Evolutionary conservation across 2,113 vertebrate species (phyloP).

Genomic region (Neodon shergylaensis): DNA sequence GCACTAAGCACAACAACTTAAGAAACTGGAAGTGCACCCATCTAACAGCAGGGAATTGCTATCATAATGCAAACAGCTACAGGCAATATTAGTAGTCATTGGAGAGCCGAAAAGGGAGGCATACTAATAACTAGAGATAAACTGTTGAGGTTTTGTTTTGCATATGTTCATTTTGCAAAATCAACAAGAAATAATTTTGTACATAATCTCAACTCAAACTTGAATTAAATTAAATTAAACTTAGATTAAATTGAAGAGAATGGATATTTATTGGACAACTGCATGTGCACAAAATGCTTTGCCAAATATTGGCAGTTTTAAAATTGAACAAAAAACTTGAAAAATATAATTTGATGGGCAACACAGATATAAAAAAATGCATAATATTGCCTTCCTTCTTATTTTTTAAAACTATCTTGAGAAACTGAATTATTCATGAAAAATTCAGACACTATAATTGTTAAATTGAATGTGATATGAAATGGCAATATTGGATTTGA

Average conservation of each 20-base stretch:
- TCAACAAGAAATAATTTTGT: not conserved
- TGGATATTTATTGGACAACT: not conserved
- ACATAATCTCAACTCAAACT: not conserved
- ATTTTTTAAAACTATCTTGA: not conserved
- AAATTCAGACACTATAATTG: not conserved
- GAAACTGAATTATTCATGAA: not conserved
- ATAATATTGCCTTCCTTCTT: not conserved
- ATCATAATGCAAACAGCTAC: not conserved
- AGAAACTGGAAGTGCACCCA: rapidly evolving
- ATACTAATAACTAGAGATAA: not conserved
- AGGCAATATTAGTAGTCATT: not conserved
- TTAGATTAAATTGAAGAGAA: not conserved
- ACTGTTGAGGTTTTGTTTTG: not conserved
- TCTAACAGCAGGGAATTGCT: not conserved
- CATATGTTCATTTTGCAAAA: not conserved
- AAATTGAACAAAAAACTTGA: not conserved
- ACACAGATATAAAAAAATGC: not conserved
- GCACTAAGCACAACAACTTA: not conserved
- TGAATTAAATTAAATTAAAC: not conserved
- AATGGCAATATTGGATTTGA: not conserved
- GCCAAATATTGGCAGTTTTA: not conserved
- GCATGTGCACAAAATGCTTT: not conserved
- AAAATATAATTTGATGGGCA: not conserved
- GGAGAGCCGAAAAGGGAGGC: not conserved
- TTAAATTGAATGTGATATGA: not conserved